These are phyloP conservation scores for Oedothorax gibbosus DNA, from an alignment of 1,140 invertebrate species.

Conservation along the genomic window DNA sequence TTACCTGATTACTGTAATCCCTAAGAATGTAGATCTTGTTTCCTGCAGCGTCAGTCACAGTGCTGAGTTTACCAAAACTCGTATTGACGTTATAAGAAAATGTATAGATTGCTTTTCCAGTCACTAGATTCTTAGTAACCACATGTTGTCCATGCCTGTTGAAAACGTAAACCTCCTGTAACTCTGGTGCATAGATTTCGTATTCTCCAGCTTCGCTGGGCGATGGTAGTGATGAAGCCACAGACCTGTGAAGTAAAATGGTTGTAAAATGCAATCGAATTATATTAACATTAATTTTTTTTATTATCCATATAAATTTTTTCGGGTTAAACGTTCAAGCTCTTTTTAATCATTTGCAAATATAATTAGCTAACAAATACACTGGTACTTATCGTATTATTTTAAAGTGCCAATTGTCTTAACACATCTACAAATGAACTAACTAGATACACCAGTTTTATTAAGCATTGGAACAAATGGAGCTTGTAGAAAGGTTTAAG, in stretches of 20 bases:
- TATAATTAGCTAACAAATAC: no score
- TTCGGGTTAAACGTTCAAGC: no score
- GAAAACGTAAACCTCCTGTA: constrained; percentile 94
- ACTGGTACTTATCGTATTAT: no score
- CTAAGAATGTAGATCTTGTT: constrained; percentile 94
- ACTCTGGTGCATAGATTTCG: constrained; percentile 89
- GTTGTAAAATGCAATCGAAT: no score
- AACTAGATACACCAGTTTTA: no score
- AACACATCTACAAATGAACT: no score
- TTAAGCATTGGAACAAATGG: no score
- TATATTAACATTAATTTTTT: no score
- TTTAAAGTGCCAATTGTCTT: no score
- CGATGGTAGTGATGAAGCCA: constrained; percentile 89
- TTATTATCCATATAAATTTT: no score
- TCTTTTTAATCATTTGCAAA: no score
- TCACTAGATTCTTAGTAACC: constrained; percentile 90
- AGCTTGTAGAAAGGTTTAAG: no score
- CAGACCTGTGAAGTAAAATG: constrained; percentile 69
- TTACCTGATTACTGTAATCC: constrained; percentile 77
- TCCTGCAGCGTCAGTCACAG: constrained; percentile 90
- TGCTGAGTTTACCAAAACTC: constrained; percentile 92
- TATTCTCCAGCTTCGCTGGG: constrained; percentile 88
- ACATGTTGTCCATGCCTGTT: constrained; percentile 91
- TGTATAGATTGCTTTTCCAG: constrained; percentile 90
- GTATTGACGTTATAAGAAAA: constrained; percentile 97